Evolutionary conservation across 2,113 vertebrate genomes (phyloP), one percentile per base, ranked within the genome.

Genomic region (Cephalopterus ornatus): DNA sequence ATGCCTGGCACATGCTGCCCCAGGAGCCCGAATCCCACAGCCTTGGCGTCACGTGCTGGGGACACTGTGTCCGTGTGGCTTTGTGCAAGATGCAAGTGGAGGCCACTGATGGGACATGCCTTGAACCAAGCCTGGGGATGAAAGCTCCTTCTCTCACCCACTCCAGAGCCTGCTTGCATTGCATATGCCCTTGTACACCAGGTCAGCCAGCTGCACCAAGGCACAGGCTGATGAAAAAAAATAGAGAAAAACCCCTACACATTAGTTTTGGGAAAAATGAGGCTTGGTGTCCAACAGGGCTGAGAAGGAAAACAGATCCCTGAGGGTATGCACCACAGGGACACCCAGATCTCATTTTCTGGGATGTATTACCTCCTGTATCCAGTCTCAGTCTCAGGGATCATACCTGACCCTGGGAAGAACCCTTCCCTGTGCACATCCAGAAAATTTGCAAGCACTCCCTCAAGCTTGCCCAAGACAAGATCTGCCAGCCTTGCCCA

Each of bases 21-120:
- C 72, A 14, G 44, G 7, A 80, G 50, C 0, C 5, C 1, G 35
- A 88, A 83, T 52, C 75, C 65, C 47, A 32, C 20, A 7, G 23
- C 80, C 52, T 75, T 12, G 5, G 53, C 32, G 21, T 46, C 24
- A 10, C 2, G 5, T 0, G 3, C 0, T 3, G 19, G 28, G 41
- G n/a, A 16, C 23, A 0, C 19, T 8, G 49, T 41, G 1, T 27
- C 71, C 46, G 32, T 0, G 4, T 2, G 44, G 52, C 35, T 94
- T 61, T n/a, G 12, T 20, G 55, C 2, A 1, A 44, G 74, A 61
- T 72, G 22, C 17, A 23, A 76, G 58, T 0, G 1, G 50, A 79
- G 35, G 35, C 22, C 23, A 22, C 32, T 6, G 58, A 49, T 7
- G 33, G 58, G 71, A 79, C 14, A 0, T 0, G 30, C 70, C 56